These are phyloP conservation scores for Mycetomoellerius zeteki DNA, from an alignment of 1,140 invertebrate genomes.

Conservation along the genomic window DNA sequence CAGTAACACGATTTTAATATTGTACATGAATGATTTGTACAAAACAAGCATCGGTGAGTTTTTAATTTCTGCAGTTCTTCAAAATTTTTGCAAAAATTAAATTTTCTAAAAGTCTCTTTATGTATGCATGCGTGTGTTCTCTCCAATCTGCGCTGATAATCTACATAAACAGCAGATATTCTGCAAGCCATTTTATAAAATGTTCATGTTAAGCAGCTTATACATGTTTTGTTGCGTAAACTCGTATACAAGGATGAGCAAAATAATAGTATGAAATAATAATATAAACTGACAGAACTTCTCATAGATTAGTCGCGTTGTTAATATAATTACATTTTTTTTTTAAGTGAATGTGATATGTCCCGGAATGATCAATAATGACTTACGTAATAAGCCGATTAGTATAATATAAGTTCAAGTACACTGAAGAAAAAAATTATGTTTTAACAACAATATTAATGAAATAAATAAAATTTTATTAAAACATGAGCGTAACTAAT, in stretches of 20 bases:
- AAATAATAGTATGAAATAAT: constrained; percentile 35
- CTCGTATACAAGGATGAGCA: neutral
- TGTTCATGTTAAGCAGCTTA: neutral
- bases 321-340: constrained; percentile 24
- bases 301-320: neutral
- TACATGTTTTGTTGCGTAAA: constrained; percentile 6
- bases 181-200: neutral
- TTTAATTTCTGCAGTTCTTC: neutral
- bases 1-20: neutral
- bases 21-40: neutral
- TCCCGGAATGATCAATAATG: neutral
- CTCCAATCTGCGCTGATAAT: neutral
- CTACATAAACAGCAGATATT: constrained; percentile 15
- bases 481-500: no score
- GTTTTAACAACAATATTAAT: no score
- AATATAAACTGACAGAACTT: neutral
- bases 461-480: no score
- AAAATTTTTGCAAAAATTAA: neutral
- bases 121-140: no score
- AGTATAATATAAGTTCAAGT: neutral
- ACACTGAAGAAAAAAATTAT: no score
- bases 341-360: neutral
- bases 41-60: neutral
- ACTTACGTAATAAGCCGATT: constrained; percentile 33
- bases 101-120: neutral